phyloP scores from a whole-genome alignment of 1,140 invertebrate genomes.

The Lysiphlebus fabarum region DNA sequence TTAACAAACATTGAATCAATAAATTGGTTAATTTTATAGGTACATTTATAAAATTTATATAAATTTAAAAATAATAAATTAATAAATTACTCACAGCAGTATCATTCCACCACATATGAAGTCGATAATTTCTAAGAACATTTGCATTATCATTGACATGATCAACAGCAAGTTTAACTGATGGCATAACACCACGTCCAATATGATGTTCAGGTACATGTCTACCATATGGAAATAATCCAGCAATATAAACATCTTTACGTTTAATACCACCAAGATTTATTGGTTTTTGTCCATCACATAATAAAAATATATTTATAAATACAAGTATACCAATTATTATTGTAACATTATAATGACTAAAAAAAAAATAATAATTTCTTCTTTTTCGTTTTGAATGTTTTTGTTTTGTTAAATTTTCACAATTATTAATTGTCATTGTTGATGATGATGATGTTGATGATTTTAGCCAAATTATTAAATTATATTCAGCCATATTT shows the following conservation, averaged over 20 bases:
- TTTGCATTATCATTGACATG: conserved; percentile 87
- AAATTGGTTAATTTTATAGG: no score
- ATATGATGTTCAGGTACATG: conserved; percentile 64
- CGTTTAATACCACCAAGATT: conserved; percentile 54
- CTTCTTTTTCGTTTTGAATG: conserved; percentile 2
- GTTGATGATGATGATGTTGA: no score
- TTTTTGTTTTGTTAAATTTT: not conserved
- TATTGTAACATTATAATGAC: conserved; percentile 23
- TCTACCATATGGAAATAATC: conserved; percentile 83
- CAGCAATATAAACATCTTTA: conserved; percentile 83
- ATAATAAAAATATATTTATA: conserved; percentile 34
- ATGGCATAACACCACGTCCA: conserved; percentile 89
- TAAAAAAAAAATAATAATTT: conserved; percentile 13
- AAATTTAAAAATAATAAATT: not conserved
- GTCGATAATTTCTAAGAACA: conserved; percentile 79
- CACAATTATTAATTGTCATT: conserved; percentile 14
- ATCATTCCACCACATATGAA: conserved; percentile 94
- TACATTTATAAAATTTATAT: no score
- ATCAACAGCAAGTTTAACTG: conserved; percentile 84
- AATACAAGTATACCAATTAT: conserved; percentile 34
- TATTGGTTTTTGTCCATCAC: conserved; percentile 57
- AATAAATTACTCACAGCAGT: conserved; percentile 70
- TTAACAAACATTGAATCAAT: no score
- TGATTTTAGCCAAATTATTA: no score
- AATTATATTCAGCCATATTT: not conserved